Conservation (phyloP, 2,797 vertebrate genomes). For the Darevskia mixta region DNA sequence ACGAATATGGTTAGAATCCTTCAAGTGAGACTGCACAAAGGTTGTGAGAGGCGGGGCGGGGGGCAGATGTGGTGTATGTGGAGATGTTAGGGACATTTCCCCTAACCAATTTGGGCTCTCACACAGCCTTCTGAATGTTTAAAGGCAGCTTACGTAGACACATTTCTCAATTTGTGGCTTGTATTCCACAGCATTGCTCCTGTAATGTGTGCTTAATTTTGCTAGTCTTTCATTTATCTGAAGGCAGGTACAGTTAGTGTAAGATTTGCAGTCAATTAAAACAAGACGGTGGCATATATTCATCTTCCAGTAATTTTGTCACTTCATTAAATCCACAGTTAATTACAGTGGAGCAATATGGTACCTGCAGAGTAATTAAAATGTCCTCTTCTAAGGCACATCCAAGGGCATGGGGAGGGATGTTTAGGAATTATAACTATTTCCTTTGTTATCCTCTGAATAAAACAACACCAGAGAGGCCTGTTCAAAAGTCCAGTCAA, state of each 20-base stretch:
- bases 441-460: neutral
- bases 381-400: neutral
- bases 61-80: too few relatives aligned
- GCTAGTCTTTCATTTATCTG: slow-evolving; percentile 12
- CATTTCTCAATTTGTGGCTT: neutral
- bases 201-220: neutral
- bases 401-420: neutral
- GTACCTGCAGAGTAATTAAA: slow-evolving; percentile 10
- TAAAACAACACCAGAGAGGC: neutral
- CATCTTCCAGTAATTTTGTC: neutral
- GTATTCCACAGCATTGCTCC: neutral
- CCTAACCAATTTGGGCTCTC: too few relatives aligned
- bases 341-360: neutral
- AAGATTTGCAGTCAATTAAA: slow-evolving; percentile 18
- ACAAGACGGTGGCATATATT: neutral
- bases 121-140: too few relatives aligned
- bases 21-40: too few relatives aligned
- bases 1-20: too few relatives aligned
- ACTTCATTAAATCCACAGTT: slow-evolving; percentile 13
- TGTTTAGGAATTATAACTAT: neutral
- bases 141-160: too few relatives aligned
- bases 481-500: neutral
- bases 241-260: neutral
- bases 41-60: too few relatives aligned
- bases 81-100: too few relatives aligned